Evolutionary conservation across 1,140 invertebrate species (phyloP).

Genomic region (Brachionus calyciflorus): DNA sequence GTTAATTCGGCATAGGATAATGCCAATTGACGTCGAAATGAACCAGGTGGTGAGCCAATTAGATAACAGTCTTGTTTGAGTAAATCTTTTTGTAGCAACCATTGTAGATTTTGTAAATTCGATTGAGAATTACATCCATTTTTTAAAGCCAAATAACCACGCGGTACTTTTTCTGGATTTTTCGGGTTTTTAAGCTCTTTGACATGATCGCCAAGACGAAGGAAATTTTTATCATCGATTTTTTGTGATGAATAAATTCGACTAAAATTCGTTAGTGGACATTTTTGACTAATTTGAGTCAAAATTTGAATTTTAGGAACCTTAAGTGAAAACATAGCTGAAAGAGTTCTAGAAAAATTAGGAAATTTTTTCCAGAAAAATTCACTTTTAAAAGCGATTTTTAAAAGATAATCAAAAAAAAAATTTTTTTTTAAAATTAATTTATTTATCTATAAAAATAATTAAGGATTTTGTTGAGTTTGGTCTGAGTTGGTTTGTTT

Average conservation of each 20-base stretch:
- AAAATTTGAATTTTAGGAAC: not conserved
- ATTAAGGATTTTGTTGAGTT: not conserved
- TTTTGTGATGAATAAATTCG: constrained; percentile 4
- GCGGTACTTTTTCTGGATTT: constrained; percentile 25
- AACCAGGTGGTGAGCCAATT: constrained; percentile 72
- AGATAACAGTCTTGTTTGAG: constrained; percentile 92
- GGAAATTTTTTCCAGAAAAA: not conserved
- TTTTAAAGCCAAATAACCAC: not conserved
- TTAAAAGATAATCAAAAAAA: constrained; percentile 20
- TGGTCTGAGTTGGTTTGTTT: too few relatives aligned
- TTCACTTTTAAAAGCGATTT: constrained; percentile 19
- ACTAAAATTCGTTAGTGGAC: not conserved
- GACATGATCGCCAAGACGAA: constrained; percentile 9
- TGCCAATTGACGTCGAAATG: not conserved
- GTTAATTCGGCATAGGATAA: constrained; percentile 68
- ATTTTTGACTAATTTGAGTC: not conserved
- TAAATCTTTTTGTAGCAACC: constrained; percentile 90
- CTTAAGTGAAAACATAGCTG: not conserved
- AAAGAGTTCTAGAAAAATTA: not conserved
- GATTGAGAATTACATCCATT: constrained; percentile 63
- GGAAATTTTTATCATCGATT: not conserved
- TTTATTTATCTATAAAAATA: constrained; percentile 23
- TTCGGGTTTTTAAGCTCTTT: constrained; percentile 12
- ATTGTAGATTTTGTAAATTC: constrained; percentile 76
- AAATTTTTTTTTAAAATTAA: not conserved